A percentile compares a stretch with the other conserved stretches of the same genome.
These are phyloP conservation scores for Vollenhovia emeryi DNA, from an alignment of 1,140 invertebrate genomes.

Conservation along the genomic window DNA sequence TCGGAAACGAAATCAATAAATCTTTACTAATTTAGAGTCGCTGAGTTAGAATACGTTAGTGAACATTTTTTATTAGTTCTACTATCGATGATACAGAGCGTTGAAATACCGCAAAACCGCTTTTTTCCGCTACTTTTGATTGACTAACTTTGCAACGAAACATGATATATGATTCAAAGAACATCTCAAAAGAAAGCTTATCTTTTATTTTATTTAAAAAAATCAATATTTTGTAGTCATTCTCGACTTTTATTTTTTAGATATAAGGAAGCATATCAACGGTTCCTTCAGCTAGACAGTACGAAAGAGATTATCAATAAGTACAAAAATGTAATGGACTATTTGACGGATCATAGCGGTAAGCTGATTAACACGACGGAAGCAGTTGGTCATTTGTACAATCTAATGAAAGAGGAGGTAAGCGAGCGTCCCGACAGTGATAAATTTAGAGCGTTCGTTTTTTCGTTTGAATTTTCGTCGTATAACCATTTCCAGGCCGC, in stretches of 20 bases:
- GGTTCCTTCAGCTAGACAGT: constrained; percentile 63
- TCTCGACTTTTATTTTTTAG: constrained; percentile 61
- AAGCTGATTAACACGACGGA: constrained; percentile 74
- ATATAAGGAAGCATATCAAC: constrained; percentile 72
- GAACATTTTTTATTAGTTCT: too few species aligned
- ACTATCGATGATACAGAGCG: too few species aligned
- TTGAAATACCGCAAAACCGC: too few species aligned
- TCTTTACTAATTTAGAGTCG: too few species aligned
- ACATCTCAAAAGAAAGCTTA: too few species aligned
- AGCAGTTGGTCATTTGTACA: constrained; percentile 78
- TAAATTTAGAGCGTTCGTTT: background rate
- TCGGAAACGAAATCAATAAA: too few species aligned
- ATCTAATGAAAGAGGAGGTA: constrained; percentile 81
- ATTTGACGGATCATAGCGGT: constrained; percentile 78
- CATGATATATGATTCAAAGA: too few species aligned
- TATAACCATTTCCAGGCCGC: constrained; percentile 67
- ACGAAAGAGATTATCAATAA: constrained; percentile 71
- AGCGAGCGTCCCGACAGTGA: constrained; percentile 1
- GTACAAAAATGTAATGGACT: constrained; percentile 77
- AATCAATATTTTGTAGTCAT: too few species aligned
- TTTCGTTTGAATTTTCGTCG: constrained; percentile 3
- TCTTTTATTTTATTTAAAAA: too few species aligned
- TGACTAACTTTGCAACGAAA: too few species aligned
- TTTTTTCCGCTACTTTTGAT: too few species aligned
- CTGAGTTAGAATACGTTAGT: too few species aligned